Conservation (phyloP, 2,113 vertebrate genomes). For the Menura novaehollandiae region DNA sequence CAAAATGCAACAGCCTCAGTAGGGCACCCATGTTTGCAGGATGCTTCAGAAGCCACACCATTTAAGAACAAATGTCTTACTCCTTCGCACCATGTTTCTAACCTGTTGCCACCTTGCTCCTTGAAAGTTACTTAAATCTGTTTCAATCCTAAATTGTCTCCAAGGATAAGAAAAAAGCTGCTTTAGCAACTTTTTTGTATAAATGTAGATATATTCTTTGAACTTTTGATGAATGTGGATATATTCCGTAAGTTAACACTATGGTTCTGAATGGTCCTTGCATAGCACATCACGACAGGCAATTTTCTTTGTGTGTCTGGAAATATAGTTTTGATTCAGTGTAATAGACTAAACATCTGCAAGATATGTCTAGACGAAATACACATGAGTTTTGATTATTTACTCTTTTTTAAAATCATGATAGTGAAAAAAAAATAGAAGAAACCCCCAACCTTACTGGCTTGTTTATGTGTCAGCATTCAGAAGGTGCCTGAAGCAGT, state of each 20-base stretch:
- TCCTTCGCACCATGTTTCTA: not conserved
- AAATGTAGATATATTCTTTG: not conserved
- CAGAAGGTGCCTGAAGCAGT: not conserved
- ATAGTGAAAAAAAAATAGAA: not conserved
- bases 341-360: not conserved
- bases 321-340: not conserved
- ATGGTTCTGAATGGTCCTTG: not conserved
- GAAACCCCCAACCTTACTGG: not conserved
- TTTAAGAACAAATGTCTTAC: not conserved
- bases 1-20: not conserved
- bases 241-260: not conserved
- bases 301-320: not conserved
- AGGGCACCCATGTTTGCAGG: not conserved
- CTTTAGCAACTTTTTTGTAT: not conserved
- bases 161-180: not conserved
- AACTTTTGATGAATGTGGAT: not conserved
- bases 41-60: not conserved
- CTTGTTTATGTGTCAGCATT: not conserved
- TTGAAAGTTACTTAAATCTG: not conserved
- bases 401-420: not conserved
- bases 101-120: not conserved
- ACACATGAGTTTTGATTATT: not conserved
- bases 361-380: not conserved
- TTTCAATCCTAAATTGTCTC: not conserved
- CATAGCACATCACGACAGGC: not conserved